Conservation (phyloP, 2,113 vertebrate species). For the Malurus elegans region DNA sequence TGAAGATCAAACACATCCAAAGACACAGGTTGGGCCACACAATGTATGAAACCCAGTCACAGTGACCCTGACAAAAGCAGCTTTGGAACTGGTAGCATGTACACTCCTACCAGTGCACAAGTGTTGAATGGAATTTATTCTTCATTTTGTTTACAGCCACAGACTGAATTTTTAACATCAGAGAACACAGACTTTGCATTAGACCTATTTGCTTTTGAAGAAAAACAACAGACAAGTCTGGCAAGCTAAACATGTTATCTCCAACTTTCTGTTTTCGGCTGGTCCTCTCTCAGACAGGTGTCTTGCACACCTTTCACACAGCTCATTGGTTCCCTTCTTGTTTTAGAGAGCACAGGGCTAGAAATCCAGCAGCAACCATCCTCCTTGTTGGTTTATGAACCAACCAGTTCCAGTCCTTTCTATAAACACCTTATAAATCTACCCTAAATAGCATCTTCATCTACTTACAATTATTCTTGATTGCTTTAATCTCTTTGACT, state of each 20-base stretch:
- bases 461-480: neutral
- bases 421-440: neutral
- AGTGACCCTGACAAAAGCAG: neutral
- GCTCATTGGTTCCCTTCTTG: neutral
- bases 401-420: neutral
- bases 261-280: neutral
- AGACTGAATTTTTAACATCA: neutral
- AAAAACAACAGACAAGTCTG: neutral
- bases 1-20: neutral
- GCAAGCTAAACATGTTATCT: neutral
- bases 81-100: rapidly evolving
- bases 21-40: rapidly evolving
- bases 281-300: neutral
- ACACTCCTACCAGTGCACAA: neutral
- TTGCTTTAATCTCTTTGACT: neutral
- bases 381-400: neutral
- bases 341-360: neutral
- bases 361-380: neutral
- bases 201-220: neutral
- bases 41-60: rapidly evolving
- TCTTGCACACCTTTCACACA: neutral
- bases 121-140: neutral
- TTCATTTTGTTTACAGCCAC: neutral
- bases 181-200: neutral
- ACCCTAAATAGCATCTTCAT: neutral